A percentile compares a stretch with the other conserved stretches of the same genome.
Conservation (phyloP, 2,888 invertebrate genomes). For the Rosalia funebris region DNA sequence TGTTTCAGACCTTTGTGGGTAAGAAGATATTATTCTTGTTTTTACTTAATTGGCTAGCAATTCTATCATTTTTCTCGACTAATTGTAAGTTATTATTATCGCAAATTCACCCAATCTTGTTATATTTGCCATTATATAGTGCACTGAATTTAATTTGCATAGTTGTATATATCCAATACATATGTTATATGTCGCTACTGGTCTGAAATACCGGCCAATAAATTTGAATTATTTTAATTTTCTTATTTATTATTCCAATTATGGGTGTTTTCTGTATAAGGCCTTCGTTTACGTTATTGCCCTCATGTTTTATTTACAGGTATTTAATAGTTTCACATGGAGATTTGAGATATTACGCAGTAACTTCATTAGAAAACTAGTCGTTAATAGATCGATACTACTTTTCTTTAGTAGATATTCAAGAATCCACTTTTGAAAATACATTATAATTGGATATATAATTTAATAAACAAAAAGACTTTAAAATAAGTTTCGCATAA, state of each 20-base stretch:
- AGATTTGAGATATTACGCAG: conserved; percentile 28
- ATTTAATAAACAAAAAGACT: too few relatives aligned
- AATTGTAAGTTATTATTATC: conserved; percentile 52
- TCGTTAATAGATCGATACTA: conserved; percentile 22
- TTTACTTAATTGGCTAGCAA: conserved; percentile 45
- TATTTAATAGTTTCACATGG: conserved; percentile 44
- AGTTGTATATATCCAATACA: conserved; percentile 55
- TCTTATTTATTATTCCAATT: conserved; percentile 57
- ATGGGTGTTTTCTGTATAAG: conserved; percentile 53
- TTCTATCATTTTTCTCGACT: conserved; percentile 46
- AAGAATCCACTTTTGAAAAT: background rate
- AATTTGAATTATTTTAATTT: conserved; percentile 58
- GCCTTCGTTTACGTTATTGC: conserved; percentile 52
- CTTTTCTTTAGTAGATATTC: conserved; percentile 5
- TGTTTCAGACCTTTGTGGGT: conserved; percentile 25
- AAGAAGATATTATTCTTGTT: conserved; percentile 18
- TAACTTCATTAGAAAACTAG: conserved; percentile 40
- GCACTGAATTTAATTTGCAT: conserved; percentile 51
- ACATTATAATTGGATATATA: too few relatives aligned
- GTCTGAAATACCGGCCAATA: conserved; percentile 54
- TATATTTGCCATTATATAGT: conserved; percentile 36
- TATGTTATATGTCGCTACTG: conserved; percentile 54
- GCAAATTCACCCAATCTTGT: conserved; percentile 44
- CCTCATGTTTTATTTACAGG: conserved; percentile 51
- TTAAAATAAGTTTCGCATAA: too few relatives aligned